Percentiles rank a stretch among this genome's conserved stretches.
phyloP scores from a whole-genome alignment of 1,140 invertebrate genomes.

The Temnothorax longispinosus region DNA sequence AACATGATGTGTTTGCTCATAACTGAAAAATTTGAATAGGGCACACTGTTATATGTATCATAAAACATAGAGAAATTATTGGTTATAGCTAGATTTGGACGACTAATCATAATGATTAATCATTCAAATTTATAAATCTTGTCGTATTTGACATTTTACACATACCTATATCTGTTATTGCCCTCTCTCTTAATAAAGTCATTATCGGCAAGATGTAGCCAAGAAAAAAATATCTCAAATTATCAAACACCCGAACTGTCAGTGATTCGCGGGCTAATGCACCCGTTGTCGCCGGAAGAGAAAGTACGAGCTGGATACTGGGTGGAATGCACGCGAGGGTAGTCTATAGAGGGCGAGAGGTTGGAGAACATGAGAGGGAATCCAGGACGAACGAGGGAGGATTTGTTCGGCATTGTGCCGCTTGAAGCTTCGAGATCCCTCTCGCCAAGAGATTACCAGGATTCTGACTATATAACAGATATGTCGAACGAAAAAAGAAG shows the following conservation, averaged over 20 bases:
- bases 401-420: constrained; percentile 53
- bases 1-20: not conserved
- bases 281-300: not conserved
- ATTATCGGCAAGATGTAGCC: not conserved
- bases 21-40: constrained; percentile 3
- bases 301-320: constrained; percentile 6
- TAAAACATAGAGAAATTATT: not conserved
- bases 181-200: not conserved
- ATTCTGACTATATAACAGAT: constrained; percentile 39
- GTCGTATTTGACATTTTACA: constrained; percentile 2
- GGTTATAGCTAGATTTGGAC: not conserved
- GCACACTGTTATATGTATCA: not conserved
- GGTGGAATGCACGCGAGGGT: constrained; percentile 4
- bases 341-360: not conserved
- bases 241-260: not conserved
- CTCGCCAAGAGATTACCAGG: constrained; percentile 32
- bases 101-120: constrained; percentile 25
- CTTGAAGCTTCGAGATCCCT: constrained; percentile 46
- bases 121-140: not conserved
- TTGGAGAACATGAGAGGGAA: constrained; percentile 1
- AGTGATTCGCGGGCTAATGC: constrained; percentile 12
- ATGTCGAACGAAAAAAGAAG: constrained; percentile 17
- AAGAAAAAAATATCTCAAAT: not conserved
- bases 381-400: constrained; percentile 43
- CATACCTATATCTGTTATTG: too few relatives aligned